Conservation (phyloP, 2,888 invertebrate species). For the Amphipoea lucens region DNA sequence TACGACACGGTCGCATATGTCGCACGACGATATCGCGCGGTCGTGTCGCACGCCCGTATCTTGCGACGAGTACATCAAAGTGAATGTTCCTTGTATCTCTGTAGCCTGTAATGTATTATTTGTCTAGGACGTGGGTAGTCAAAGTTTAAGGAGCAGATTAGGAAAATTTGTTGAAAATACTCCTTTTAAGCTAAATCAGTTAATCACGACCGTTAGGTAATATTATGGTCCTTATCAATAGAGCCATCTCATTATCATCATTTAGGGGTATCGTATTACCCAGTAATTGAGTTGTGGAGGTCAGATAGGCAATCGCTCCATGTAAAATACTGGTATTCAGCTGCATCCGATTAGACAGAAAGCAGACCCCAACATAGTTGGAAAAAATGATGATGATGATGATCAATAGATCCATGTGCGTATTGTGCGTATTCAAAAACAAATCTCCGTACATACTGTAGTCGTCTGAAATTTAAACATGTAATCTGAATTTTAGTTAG, state of each 20-base stretch:
- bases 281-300: no score
- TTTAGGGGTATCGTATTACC: no score
- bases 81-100: constrained; percentile 65
- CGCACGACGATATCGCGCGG: constrained; percentile 44
- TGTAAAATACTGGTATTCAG: no score
- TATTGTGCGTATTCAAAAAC: not conserved
- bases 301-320: no score
- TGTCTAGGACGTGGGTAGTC: constrained; percentile 46
- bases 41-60: constrained; percentile 51
- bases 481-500: not conserved
- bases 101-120: constrained; percentile 32
- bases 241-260: not conserved
- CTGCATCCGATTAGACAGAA: no score
- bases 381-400: no score
- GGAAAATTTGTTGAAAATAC: not conserved
- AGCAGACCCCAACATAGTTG: no score
- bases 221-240: not conserved
- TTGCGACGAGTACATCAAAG: constrained; percentile 67
- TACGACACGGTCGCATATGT: constrained; percentile 46
- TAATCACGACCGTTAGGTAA: not conserved
- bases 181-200: not conserved
- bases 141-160: constrained; percentile 38
- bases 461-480: not conserved
- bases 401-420: not conserved
- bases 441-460: not conserved